Conservation (phyloP, 2,113 vertebrate genomes). For the Artemisiospiza belli region DNA sequence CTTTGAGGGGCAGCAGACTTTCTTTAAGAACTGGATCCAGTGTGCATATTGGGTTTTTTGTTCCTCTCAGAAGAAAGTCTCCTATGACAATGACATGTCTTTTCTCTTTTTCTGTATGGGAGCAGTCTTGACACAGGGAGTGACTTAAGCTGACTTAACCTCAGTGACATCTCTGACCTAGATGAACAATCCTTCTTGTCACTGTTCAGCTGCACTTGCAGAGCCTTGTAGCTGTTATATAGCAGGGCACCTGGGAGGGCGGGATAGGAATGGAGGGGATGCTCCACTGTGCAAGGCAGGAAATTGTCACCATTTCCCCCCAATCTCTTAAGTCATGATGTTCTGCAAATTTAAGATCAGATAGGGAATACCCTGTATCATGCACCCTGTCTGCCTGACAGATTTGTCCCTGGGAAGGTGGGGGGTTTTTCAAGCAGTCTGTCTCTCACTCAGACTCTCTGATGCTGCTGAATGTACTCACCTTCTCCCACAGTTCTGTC, state of each 20-base stretch:
- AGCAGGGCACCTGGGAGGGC: neutral
- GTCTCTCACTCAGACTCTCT: neutral
- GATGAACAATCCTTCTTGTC: rapidly evolving
- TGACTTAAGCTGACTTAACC: neutral
- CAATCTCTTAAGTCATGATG: neutral
- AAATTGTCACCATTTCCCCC: neutral
- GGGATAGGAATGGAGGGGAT: neutral
- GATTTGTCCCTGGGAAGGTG: neutral
- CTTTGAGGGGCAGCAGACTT: neutral
- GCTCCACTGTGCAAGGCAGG: rapidly evolving
- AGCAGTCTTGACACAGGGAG: neutral
- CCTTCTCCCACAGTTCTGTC: neutral
- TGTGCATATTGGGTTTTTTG: neutral
- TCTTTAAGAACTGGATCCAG: neutral
- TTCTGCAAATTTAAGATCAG: neutral
- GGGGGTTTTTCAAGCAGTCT: neutral
- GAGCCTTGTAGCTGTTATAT: neutral
- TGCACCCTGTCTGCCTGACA: neutral
- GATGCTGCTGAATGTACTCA: neutral
- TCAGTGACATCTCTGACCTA: rapidly evolving
- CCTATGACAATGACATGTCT: neutral
- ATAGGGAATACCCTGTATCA: neutral
- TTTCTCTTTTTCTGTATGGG: neutral
- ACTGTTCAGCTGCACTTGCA: neutral
- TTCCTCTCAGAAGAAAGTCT: neutral